Evolutionary conservation across 2,113 vertebrate genomes (phyloP), one percentile per base, ranked within the genome.

Genomic region (Mustelus asterias): DNA sequence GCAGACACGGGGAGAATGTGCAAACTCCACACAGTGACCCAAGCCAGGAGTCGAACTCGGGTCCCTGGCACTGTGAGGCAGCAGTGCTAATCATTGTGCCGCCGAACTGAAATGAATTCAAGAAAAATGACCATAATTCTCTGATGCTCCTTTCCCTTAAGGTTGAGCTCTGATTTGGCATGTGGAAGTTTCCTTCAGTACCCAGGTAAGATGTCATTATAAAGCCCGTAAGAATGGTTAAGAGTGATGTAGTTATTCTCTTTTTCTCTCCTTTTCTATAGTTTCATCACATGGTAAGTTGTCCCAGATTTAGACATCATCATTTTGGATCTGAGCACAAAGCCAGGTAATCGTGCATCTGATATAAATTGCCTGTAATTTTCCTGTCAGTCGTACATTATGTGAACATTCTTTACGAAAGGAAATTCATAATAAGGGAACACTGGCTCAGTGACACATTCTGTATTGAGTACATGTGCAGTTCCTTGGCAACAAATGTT

Each of bases 341-440:
- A 95, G 44, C 26, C 0, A 41, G 20, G 92, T 69, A 95, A 76
- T 95, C 33, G 24, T 95, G 41, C 69, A 95, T 76, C 94, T 95
- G 69, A 48, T 95, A 65, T 54, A 72, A 95, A 72, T 95, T 95
- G 69, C 67, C 69, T 48, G 94, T 41, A 95, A 95, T 95, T 72
- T 95, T 95, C 94, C 67, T 95, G 94, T 70, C 94, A 70, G 14
- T 11, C 37, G 33, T 54, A 54, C 94, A 95, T 95, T 95, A 26
- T 69, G 41, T 72, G 41, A 70, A 69, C 37, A 48, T 72, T 72
- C 67, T 72, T 95, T 29, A 72, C 26, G 41, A 72, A 70, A 76
- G 65, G 22, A 95, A 69, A 76, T 95, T 44, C 13, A 72, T 72
- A 72, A 95, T 69, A 48, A 72, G 69, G 24, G 69, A 95, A 72